Evolutionary conservation across 1,140 invertebrate species (phyloP), one percentile per base, ranked within the genome.

Genomic region (Sycobia sp.): DNA sequence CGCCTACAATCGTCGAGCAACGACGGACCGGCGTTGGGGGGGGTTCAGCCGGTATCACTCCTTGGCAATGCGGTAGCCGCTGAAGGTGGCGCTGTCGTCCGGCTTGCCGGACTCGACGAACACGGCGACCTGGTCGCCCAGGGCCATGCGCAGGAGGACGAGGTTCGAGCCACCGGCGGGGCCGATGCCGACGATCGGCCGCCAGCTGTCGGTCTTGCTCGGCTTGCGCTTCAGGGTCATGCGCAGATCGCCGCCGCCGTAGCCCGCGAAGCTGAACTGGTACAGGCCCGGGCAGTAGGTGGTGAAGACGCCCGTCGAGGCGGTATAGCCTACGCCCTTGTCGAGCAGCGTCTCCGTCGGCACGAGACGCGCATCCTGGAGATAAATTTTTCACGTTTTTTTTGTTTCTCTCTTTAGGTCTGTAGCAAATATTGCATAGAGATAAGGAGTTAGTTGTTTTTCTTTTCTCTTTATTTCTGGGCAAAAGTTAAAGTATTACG

Each of bases 241-340:
- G n/a, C 65, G 67, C 41, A 82, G 59, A 41, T 79, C 75, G 36
- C 65, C 58, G 47, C 71, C 74, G 16, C 79, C 78, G 49, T 79
- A 78, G 13, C 77, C 82, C 16, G 80, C 76, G 64, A 84, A 84
- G 32, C 79, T 79, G 68, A 85, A 83, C 61, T 84, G 83, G 60
- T 85, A 84, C 10, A 83, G 72, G 29, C 83, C 83, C 14, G 84
- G 82, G 67, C 83, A 85, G 64, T 83, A 79, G 1, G 79, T 80
- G 23, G 81, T 83, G 67, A 85, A 85, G 27, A 81, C 79, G 23
- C 83, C 83, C 7, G 80, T 81, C 53, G 83, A 74, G 2, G 76
- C 70, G 27, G 73, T 75, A 66, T 84, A 85, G 36, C 82, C 83
- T 18, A 84, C 80, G 41, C 82, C 82, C 63, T 80, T 76, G 70